phyloP scores from a whole-genome alignment of 2,797 vertebrate species.

The Chelon auratus region DNA sequence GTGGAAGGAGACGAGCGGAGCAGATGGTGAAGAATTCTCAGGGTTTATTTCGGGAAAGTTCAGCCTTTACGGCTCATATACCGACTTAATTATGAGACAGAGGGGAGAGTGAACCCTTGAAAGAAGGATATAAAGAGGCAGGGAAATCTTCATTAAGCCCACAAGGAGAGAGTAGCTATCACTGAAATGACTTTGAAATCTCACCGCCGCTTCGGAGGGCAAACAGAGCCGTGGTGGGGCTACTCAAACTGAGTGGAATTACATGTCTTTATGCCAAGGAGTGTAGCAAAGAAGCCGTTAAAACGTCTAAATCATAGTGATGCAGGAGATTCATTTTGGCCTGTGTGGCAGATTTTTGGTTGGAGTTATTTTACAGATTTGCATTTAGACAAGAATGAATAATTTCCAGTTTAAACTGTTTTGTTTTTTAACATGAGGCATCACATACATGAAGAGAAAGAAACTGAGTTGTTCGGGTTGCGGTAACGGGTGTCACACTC shows the following conservation, averaged over 20 bases:
- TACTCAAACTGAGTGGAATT: background rate
- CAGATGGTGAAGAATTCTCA: conserved; percentile 79
- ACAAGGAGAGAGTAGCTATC: conserved; percentile 54
- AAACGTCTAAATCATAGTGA: background rate
- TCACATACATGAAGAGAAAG: conserved; percentile 12
- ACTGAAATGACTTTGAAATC: conserved; percentile 63
- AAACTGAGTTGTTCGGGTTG: conserved; percentile 10
- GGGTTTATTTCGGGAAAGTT: conserved; percentile 80
- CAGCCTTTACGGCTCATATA: conserved; percentile 84
- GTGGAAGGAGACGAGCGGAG: conserved; percentile 52
- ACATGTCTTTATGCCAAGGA: background rate
- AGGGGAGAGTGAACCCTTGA: conserved; percentile 75
- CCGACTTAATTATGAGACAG: conserved; percentile 83
- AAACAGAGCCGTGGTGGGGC: background rate
- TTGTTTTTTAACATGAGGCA: too few species aligned
- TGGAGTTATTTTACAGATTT: background rate
- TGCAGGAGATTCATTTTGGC: background rate
- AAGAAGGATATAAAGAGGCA: conserved; percentile 75
- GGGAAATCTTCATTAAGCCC: conserved; percentile 77
- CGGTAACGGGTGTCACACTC: conserved; percentile 12
- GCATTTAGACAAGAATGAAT: background rate
- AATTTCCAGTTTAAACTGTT: too few species aligned
- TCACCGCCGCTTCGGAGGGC: conserved; percentile 34
- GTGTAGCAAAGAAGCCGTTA: background rate
- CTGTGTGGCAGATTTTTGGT: background rate